A percentile compares a stretch with the other conserved stretches of the same genome.
Conservation (phyloP, 2,113 vertebrate species). For the Thalassoma bifasciatum region DNA sequence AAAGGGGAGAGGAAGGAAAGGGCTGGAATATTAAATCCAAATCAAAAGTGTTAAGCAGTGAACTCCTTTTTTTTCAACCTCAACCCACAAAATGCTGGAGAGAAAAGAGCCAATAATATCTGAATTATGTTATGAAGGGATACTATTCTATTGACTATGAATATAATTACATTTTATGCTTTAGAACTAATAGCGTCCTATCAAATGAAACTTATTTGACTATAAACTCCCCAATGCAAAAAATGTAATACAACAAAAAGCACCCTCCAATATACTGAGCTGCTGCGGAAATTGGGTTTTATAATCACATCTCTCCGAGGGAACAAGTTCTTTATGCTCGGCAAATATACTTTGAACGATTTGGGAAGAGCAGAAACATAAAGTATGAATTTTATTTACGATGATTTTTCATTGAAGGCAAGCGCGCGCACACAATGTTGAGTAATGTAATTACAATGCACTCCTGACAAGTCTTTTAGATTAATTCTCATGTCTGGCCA, state of each 20-base stretch:
- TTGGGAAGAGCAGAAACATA: background rate
- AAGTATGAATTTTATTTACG: conserved; percentile 31
- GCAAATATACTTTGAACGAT: conserved; percentile 38
- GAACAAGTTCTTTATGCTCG: conserved; percentile 31
- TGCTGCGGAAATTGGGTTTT: conserved; percentile 50
- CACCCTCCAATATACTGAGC: conserved; percentile 46
- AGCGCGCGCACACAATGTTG: conserved; percentile 9
- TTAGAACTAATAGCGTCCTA: conserved; percentile 69
- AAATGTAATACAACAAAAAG: conserved; percentile 53
- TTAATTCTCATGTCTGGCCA: conserved; percentile 62
- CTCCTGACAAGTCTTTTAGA: conserved; percentile 62
- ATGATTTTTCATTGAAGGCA: conserved; percentile 37
- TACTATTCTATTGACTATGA: conserved; percentile 70
- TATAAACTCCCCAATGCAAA: conserved; percentile 63
- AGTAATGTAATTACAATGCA: conserved; percentile 67
- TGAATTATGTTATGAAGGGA: conserved; percentile 70
- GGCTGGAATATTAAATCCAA: conserved; percentile 57
- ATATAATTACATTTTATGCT: conserved; percentile 73
- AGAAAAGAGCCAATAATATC: conserved; percentile 69
- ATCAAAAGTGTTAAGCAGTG: conserved; percentile 51
- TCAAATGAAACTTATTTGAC: conserved; percentile 74
- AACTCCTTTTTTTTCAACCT: conserved; percentile 30
- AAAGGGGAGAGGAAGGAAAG: conserved; percentile 6
- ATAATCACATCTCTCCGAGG: conserved; percentile 59
- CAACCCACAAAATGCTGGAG: conserved; percentile 38